These are phyloP conservation scores for Leptobrachium leishanense DNA, from an alignment of 2,113 vertebrate genomes.

Conservation along the genomic window DNA sequence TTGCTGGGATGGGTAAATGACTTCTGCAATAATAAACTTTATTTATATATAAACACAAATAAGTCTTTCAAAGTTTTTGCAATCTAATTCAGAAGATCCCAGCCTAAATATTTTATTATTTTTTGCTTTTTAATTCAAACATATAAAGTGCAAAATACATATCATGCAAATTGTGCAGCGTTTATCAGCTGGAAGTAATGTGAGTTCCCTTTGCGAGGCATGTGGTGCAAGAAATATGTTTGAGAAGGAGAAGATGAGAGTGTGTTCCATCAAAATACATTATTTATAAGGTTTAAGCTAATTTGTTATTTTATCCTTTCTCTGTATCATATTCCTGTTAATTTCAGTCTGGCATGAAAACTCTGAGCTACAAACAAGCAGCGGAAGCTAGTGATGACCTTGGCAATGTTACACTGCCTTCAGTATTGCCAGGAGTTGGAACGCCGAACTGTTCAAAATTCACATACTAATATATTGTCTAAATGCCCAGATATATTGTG, in stretches of 20 bases:
- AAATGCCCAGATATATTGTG: background rate
- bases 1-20: too few species aligned
- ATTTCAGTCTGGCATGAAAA: constrained; percentile 27
- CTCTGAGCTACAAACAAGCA: constrained; percentile 15
- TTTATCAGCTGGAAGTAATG: too few species aligned
- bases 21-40: too few species aligned
- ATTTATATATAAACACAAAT: too few species aligned
- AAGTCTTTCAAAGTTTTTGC: too few species aligned
- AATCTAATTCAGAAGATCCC: too few species aligned
- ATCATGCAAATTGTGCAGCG: too few species aligned
- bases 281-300: background rate
- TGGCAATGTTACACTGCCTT: constrained; percentile 39
- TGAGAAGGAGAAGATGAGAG: background rate
- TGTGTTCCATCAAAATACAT: background rate
- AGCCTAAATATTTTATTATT: too few species aligned
- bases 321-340: constrained; percentile 21
- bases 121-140: too few species aligned
- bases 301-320: constrained; percentile 10
- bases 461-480: constrained; percentile 11
- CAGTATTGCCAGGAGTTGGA: constrained; percentile 24
- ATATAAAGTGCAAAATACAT: too few species aligned
- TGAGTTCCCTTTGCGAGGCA: background rate
- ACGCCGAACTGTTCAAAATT: constrained; percentile 5
- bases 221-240: background rate
- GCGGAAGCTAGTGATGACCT: constrained; percentile 27